Percentiles rank a stretch among this genome's conserved stretches.
phyloP scores from a whole-genome alignment of 1,140 invertebrate genomes.

The Lepidurus couesii region DNA sequence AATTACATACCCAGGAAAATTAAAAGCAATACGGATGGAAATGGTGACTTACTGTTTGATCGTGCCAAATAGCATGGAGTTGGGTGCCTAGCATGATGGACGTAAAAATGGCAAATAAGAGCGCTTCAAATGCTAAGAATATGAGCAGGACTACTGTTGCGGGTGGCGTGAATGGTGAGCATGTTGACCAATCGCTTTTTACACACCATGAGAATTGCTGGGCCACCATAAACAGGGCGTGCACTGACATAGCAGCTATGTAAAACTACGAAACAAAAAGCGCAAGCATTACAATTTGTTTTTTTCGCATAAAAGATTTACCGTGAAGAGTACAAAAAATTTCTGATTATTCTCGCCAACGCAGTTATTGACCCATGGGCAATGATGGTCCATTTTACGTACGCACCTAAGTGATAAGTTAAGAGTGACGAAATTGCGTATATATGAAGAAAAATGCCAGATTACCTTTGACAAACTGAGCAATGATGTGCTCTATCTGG shows the following conservation, averaged over 20 bases:
- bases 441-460: slow-evolving; percentile 33
- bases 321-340: slow-evolving; percentile 97
- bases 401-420: slow-evolving; percentile 63
- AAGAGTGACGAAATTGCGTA: slow-evolving; percentile 38
- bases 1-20: too few species aligned
- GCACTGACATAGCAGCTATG: slow-evolving; percentile 90
- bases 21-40: too few species aligned
- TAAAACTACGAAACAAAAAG: slow-evolving; percentile 70
- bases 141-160: slow-evolving; percentile 91
- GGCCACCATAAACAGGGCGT: slow-evolving; percentile 84
- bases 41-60: slow-evolving; percentile 77
- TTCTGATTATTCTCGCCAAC: slow-evolving; percentile 99
- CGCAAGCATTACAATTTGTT: slow-evolving; percentile 33
- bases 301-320: slow-evolving; percentile 52
- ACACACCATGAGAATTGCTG: slow-evolving; percentile 93
- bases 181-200: slow-evolving; percentile 88
- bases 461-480: slow-evolving; percentile 80
- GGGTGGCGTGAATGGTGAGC: slow-evolving; percentile 86
- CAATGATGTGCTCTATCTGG: slow-evolving; percentile 98
- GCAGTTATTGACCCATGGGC: slow-evolving; percentile 99
- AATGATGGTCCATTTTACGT: slow-evolving; percentile 99
- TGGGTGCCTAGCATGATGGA: slow-evolving; percentile 96
- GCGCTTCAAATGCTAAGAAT: slow-evolving; percentile 92
- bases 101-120: slow-evolving; percentile 97
- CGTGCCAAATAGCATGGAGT: slow-evolving; percentile 96